Base-by-base conservation (phyloP, 2,888 invertebrate species). In the Chymomyza amoena region DNA sequence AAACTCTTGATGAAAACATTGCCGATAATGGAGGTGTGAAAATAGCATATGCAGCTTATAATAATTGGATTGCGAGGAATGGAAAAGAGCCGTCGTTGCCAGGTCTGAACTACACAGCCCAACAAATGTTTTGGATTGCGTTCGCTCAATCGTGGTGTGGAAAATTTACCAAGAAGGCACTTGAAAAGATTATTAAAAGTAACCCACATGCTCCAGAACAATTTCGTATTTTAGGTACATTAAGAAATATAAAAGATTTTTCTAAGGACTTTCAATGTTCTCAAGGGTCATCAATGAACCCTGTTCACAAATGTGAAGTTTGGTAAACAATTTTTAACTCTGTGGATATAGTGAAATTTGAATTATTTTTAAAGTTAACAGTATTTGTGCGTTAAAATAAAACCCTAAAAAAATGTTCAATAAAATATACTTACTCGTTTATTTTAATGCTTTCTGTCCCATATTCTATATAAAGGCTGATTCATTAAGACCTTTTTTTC, bases 21-120 rank as follows among this genome's bases (percentile, higher is more conserved):
- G 98, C 98, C 0, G 98, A 98, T 90, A 98, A 98, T 89, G 98
- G 97, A 2, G 98, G 98, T 0, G 94, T 98, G 75, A 98, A 97
- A 90, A 96, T 97, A 90, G 96, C 98, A 0, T 98, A 98, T 91
- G 93, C 94, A 73, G 97, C 97, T 0, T 97, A 97, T 91, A 93
- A 94, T 61, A 93, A 94, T 10, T 97, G 96, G 96, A 93, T 93
- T 0, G 91, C 93, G 25, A 92, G 94, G 10, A 94, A 96, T 87
- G 94, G 94, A 0, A 92, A 92, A 0, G 96, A 97, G 84, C 91
- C 92, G 0, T 92, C 93, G 62, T 92, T 97, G 45, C 97, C 97
- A 0, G 97, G 96, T 0, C 92, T 97, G 0, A 92, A 94, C 63
- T 96, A 94, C 86, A 93, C 94, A 0, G 95, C 95, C 0, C 93